Conservation (phyloP, 2,888 invertebrate genomes). For the Acanthosepion lycidas region DNA sequence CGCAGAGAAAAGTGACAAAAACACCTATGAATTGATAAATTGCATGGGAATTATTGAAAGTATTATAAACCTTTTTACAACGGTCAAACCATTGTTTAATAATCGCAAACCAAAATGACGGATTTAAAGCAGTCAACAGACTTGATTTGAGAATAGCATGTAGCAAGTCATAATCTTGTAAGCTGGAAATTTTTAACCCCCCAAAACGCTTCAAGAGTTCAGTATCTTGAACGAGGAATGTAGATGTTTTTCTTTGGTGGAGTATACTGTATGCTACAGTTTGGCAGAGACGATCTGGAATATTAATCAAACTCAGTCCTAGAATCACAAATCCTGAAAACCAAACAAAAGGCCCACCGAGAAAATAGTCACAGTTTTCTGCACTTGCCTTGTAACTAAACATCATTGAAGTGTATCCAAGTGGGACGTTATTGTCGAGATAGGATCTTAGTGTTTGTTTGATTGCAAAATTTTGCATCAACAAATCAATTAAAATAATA, state of each 20-base stretch:
- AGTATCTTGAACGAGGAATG: not conserved
- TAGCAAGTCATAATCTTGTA: not conserved
- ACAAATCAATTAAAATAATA: not conserved
- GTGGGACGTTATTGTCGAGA: not conserved
- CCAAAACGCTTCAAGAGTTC: not conserved
- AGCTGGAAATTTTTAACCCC: not conserved
- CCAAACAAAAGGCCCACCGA: not conserved
- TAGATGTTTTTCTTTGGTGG: not conserved
- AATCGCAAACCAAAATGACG: not conserved
- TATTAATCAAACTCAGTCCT: not conserved
- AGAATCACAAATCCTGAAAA: not conserved
- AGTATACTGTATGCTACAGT: not conserved
- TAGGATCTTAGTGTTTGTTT: not conserved
- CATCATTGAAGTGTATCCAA: not conserved
- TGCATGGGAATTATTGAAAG: not conserved
- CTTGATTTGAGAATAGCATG: constrained; percentile 24
- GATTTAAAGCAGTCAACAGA: constrained; percentile 37
- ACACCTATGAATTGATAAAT: not conserved
- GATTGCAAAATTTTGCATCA: not conserved
- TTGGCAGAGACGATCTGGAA: not conserved
- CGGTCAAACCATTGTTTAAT: not conserved
- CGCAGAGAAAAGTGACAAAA: not conserved
- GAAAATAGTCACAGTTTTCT: not conserved
- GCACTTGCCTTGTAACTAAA: not conserved
- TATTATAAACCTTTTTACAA: not conserved